Percentiles rank a stretch among this genome's conserved stretches.
phyloP scores from a whole-genome alignment of 1,140 invertebrate genomes.

The Camponotus vicinus region DNA sequence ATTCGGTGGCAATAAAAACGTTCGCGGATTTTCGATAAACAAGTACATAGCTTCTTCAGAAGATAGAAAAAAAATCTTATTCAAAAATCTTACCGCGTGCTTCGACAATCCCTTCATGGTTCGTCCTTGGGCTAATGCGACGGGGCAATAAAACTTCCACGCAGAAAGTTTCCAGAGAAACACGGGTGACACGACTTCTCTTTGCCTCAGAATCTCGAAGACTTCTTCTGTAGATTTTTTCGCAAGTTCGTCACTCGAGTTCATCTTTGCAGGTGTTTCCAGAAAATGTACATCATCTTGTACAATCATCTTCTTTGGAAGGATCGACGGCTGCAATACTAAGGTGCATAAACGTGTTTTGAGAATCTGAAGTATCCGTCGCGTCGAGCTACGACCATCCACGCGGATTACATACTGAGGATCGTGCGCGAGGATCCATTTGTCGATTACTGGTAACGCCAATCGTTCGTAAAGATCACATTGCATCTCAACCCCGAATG shows the following conservation, averaged over 20 bases:
- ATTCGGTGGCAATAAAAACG: slow-evolving; percentile 83
- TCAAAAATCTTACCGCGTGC: slow-evolving; percentile 87
- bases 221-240: slow-evolving; percentile 71
- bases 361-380: slow-evolving; percentile 85
- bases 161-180: slow-evolving; percentile 85
- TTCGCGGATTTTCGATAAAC: slow-evolving; percentile 88
- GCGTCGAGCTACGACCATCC: slow-evolving; percentile 85
- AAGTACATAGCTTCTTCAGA: slow-evolving; percentile 81
- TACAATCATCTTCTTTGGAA: slow-evolving; percentile 76
- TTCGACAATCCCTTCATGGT: slow-evolving; percentile 83
- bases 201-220: slow-evolving; percentile 75
- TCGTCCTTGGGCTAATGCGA: slow-evolving; percentile 86
- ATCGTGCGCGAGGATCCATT: slow-evolving; percentile 85
- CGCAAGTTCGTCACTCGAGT: slow-evolving; percentile 43
- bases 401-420: slow-evolving; percentile 86
- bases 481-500: neutral
- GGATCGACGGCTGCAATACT: slow-evolving; percentile 82
- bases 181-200: slow-evolving; percentile 68
- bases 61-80: slow-evolving; percentile 87
- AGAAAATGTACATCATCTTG: neutral
- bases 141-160: slow-evolving; percentile 88
- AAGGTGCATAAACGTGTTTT: slow-evolving; percentile 82
- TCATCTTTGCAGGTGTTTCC: slow-evolving; percentile 19
- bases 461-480: slow-evolving; percentile 73
- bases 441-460: slow-evolving; percentile 84